phyloP scores from a whole-genome alignment of 1,140 invertebrate species.

The Homalodisca vitripennis region DNA sequence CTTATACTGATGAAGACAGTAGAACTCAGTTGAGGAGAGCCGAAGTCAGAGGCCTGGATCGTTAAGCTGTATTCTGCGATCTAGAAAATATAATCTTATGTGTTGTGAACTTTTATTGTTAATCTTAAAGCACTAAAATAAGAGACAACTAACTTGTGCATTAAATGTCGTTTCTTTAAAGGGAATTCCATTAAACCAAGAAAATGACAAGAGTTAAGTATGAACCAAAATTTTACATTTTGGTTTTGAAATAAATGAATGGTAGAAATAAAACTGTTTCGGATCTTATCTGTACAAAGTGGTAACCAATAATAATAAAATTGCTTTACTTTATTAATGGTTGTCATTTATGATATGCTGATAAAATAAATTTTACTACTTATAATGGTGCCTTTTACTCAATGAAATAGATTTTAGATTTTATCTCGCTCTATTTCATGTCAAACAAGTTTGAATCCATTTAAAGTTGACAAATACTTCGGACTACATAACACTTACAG shows the following conservation, averaged over 20 bases:
- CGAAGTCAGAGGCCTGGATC: slow-evolving; percentile 76
- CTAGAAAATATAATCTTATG: slow-evolving; percentile 42
- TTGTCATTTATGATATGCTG: not conserved
- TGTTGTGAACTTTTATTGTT: not conserved
- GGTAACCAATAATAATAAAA: no score
- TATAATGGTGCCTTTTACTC: not conserved
- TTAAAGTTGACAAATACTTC: not conserved
- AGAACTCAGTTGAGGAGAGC: slow-evolving; percentile 69
- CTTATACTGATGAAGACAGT: slow-evolving; percentile 76
- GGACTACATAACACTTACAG: slow-evolving; percentile 47
- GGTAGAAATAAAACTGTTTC: no score
- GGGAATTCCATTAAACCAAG: not conserved
- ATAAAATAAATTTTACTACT: not conserved
- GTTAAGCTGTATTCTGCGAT: slow-evolving; percentile 71
- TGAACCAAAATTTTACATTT: no score
- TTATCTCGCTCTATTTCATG: not conserved
- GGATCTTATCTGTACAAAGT: no score
- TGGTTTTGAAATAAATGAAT: no score
- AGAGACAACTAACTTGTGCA: not conserved
- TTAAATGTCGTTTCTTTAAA: not conserved
- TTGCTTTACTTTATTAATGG: no score
- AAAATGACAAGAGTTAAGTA: no score
- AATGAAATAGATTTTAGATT: not conserved
- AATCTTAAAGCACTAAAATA: not conserved
- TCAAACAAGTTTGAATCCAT: not conserved